Base-by-base conservation (phyloP, 2,888 invertebrate species). In the Mythimna loreyi region DNA sequence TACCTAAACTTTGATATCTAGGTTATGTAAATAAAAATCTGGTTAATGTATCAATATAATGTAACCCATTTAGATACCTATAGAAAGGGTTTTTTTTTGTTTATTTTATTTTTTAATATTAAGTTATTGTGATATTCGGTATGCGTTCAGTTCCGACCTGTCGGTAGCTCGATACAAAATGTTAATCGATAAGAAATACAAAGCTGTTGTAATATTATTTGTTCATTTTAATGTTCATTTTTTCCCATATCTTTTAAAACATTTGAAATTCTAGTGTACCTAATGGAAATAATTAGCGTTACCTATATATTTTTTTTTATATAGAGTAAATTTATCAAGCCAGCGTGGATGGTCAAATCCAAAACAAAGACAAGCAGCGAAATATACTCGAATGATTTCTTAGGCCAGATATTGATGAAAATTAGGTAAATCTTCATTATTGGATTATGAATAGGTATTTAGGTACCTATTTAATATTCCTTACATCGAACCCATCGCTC, bases 121-220 rank as follows among this genome's bases (percentile, higher is more conserved):
- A 66, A 68, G 49, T 64, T 68, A 72, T 75, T 80, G 57, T 70
- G 72, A 63, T 83, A 76, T 62, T 60, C 62, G 50, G 53, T 67
- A 63, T 53, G 47, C 52, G 47, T 25, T 65, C 49, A 52, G 65
- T 68, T 64, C 30, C 43, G 62, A 59, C 53, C 59, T 58, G 36
- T 57, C 55, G 45, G 52, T 73, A 66, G 61, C 16, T 59, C 21
- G 13, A 28, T 69, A 45, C 59, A 58, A 75, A 63, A 67, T 77
- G 72, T 78, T 72, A 40, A 59, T 55, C 55, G 52, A 57, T 69
- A 67, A 67, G 57, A 80, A 83, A 79, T 81, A 79, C 76, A 81
- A 59, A 61, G 47, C 60, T 66, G 30, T 59, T 69, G 73, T 75
- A 78, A 78, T 77, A 76, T 81, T 82, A n/a, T 49, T 23, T 36